phyloP scores from a whole-genome alignment of 2,113 vertebrate genomes.

The Mastomys natalensis region DNA sequence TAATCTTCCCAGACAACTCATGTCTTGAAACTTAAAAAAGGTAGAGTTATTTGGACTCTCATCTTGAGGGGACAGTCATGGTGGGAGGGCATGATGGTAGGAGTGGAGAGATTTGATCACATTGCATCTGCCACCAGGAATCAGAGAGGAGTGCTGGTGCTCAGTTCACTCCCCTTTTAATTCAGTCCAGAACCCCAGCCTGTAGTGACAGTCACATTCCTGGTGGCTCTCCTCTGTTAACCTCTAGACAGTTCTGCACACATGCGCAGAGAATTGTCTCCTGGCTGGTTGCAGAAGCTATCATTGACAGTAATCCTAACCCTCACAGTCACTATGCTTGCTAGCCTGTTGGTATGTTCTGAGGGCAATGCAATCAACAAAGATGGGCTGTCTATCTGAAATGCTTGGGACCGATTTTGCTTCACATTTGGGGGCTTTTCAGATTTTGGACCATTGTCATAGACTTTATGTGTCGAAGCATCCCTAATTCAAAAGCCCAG shows the following conservation, averaged over 20 bases:
- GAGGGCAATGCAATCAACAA: not conserved
- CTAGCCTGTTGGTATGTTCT: not conserved
- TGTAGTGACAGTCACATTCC: not conserved
- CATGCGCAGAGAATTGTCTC: not conserved
- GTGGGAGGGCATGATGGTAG: not conserved
- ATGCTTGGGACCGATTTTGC: not conserved
- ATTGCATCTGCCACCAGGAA: not conserved
- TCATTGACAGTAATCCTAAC: not conserved
- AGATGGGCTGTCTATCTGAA: not conserved
- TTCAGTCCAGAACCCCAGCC: not conserved
- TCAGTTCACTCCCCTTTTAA: not conserved
- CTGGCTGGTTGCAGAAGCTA: not conserved
- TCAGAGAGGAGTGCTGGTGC: not conserved
- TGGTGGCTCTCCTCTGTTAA: not conserved
- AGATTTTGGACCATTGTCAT: not conserved
- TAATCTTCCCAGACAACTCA: not conserved
- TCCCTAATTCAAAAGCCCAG: not conserved
- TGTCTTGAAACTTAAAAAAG: not conserved
- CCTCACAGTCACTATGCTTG: not conserved
- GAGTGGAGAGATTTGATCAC: not conserved
- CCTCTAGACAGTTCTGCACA: not conserved
- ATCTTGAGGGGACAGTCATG: not conserved
- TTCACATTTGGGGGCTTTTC: not conserved
- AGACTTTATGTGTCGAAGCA: not conserved
- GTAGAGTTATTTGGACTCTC: not conserved